Conservation (phyloP, 1,140 invertebrate species). For the Bombus confusus region DNA sequence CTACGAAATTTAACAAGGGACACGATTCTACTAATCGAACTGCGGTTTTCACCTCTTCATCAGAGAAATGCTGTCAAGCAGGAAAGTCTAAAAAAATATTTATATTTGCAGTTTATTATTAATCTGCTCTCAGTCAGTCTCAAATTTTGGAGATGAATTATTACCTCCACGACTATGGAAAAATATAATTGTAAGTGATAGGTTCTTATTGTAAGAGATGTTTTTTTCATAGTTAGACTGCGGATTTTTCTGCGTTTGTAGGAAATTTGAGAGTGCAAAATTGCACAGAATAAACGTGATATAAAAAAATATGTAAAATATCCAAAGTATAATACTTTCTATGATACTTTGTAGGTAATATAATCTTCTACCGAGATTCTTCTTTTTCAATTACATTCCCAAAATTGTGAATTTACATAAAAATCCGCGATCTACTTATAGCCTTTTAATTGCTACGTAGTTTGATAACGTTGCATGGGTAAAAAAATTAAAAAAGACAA, state of each 20-base stretch:
- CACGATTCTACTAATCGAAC: background rate
- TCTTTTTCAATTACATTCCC: no score
- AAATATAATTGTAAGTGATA: background rate
- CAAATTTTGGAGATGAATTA: background rate
- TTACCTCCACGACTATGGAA: background rate
- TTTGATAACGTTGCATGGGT: background rate
- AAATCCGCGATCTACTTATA: background rate
- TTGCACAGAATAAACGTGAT: no score
- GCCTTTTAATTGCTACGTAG: background rate
- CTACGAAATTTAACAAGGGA: background rate
- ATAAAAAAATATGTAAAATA: no score
- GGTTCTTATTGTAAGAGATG: background rate
- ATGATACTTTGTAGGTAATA: no score
- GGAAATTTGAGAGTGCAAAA: no score
- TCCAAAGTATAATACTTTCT: no score
- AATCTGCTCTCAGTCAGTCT: slow-evolving; percentile 4
- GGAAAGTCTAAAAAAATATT: background rate
- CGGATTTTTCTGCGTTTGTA: no score
- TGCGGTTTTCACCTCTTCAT: background rate
- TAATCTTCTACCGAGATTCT: no score
- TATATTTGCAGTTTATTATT: background rate
- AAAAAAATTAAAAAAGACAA: background rate
- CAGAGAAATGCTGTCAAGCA: background rate
- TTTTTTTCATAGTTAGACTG: background rate
- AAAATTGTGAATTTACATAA: no score